Evolutionary conservation across 2,113 vertebrate species (phyloP), one percentile per base, ranked within the genome.

Genomic region (Bombycilla garrulus): DNA sequence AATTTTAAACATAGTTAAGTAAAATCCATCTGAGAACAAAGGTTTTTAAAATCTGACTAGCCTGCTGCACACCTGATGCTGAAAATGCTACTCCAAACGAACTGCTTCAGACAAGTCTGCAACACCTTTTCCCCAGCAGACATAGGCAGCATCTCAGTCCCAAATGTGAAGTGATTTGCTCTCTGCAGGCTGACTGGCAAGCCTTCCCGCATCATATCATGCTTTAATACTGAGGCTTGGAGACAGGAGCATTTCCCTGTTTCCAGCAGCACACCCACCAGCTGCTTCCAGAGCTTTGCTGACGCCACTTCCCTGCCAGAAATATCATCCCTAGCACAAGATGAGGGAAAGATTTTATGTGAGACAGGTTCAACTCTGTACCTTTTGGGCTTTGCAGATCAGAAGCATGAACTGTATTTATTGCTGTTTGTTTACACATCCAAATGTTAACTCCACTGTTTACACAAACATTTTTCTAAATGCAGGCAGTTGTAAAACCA

Each of bases 361-460:
- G 60, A 93, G 69, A 66, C n/a, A 64, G 21, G 21, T 33, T 67
- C 60, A 93, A 70, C 38, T 82, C 65, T 2, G 1, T 57, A 86
- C n/a, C 78, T 91, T 85, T 47, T 35, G 20, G 25, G 66, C 45
- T 91, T 33, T 82, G 81, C 60, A 79, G 78, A 91, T 66, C 73
- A 88, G 51, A 92, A 88, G 72, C 44, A 65, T 3, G 10, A 72
- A 88, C 53, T 36, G 31, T 54, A 47, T 61, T 91, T 54, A 57
- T 5, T 47, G 26, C 66, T 86, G 58, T 67, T 88, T 71, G 72
- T 76, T 95, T 73, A 80, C 28, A 70, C 26, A 42, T 29, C 66
- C 66, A n/a, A 90, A 90, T 62, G 67, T 74, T 84, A 94, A 94
- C 94, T 95, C 87, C 47, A 58, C 35, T 73, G 83, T 82, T 88